phyloP scores from a whole-genome alignment of 2,888 invertebrate species.

The Cantharis rufa region DNA sequence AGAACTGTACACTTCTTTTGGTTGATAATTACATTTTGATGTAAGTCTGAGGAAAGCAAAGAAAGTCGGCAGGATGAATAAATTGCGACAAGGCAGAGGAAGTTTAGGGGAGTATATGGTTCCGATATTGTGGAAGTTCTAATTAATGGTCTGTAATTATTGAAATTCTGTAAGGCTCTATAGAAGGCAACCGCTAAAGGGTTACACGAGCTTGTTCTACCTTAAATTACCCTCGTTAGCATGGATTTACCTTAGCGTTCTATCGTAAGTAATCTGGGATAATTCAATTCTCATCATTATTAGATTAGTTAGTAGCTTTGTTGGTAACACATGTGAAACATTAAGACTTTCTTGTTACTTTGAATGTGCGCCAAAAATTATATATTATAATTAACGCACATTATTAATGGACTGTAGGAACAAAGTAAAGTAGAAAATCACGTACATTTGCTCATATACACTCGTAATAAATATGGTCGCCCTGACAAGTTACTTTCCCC shows the following conservation, averaged over 20 bases:
- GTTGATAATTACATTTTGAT: neutral
- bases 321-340: conserved; percentile 12
- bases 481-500: conserved; percentile 31
- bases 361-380: conserved; percentile 8
- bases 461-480: conserved; percentile 26
- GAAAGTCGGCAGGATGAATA: neutral
- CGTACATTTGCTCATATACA: conserved; percentile 20
- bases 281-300: conserved; percentile 30
- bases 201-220: conserved; percentile 30
- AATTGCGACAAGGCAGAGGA: conserved; percentile 14
- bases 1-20: neutral
- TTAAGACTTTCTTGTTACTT: conserved; percentile 6
- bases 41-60: neutral
- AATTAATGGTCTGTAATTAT: conserved; percentile 37
- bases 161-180: conserved; percentile 35
- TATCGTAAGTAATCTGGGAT: conserved; percentile 25
- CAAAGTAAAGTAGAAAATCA: conserved; percentile 30
- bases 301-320: conserved; percentile 19
- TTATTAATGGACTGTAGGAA: conserved; percentile 19
- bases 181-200: conserved; percentile 33
- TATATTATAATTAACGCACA: conserved; percentile 14
- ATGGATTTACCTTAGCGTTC: conserved; percentile 34
- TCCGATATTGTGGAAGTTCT: conserved; percentile 32
- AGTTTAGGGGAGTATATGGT: conserved; percentile 16
- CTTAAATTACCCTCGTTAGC: conserved; percentile 38